Evolutionary conservation across 2,113 vertebrate species (phyloP), one percentile per base, ranked within the genome.

Genomic region (Elanoides forficatus): DNA sequence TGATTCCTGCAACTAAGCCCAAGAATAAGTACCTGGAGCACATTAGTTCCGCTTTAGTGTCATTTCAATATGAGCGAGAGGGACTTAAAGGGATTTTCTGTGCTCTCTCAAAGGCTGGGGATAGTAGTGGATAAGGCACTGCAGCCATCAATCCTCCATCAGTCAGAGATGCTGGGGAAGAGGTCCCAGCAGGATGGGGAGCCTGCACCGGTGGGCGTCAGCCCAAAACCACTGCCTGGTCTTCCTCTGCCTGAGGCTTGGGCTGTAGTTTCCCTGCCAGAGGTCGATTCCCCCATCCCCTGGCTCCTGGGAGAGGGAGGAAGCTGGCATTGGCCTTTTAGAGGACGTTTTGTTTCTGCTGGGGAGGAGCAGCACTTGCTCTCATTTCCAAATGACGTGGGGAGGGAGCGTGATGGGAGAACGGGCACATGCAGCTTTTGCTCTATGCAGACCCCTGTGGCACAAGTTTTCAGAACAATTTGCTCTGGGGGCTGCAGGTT

Each of bases 81-180:
- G 71, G 94, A 80, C 90, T 95, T 96, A 81, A 92, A 81, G 81
- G 81, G 94, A 93, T 96, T 97, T 97, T 93, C 90, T 62, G 55
- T 84, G 92, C 90, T 93, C n/a, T 94, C 34, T 73, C 59, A 34
- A 63, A 84, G 84, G 91, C 86, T 66, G 70, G 68, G 84, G 70
- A 12, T 34, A 40, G 85, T 18, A 47, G 66, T 2, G 63, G 67
- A 23, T 81, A 38, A 86, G 75, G 56, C 45, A 36, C 42, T 36
- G 84, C 38, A 68, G 40, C 45, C 65, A 6, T 50, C 56, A 40
- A 1, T 26, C 38, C 73, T 80, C 20, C 29, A 5, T 27, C 48
- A 38, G 29, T 25, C 5, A 18, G 71, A 53, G 88, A 23, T 45
- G 32, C 38, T 38, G 79, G n/a, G 48, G 63, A 40, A 63, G 68